Conservation (phyloP, 2,888 invertebrate species). For the Amphimallon solstitiale region DNA sequence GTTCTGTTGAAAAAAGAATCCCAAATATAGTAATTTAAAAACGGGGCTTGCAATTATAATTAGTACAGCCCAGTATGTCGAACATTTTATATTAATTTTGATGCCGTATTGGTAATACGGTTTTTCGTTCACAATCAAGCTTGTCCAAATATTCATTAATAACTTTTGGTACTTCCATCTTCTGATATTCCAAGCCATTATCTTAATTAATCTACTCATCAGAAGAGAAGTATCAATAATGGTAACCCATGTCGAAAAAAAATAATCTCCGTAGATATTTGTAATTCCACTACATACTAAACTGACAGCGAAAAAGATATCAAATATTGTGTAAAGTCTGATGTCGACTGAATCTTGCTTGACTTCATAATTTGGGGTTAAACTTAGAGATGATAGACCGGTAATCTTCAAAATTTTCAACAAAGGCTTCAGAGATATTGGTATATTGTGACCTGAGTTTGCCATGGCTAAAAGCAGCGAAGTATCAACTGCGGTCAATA, state of each 20-base stretch:
- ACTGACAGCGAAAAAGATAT: neutral
- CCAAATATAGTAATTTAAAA: neutral
- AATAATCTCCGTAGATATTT: neutral
- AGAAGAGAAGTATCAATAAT: neutral
- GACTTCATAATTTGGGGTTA: neutral
- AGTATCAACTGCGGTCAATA: neutral
- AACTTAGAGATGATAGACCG: neutral
- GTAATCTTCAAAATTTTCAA: neutral
- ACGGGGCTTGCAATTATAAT: neutral
- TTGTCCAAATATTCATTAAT: slow-evolving; percentile 9
- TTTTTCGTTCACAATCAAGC: slow-evolving; percentile 5
- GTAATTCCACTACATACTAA: neutral
- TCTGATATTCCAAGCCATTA: slow-evolving; percentile 9
- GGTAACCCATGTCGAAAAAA: neutral
- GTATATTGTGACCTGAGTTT: neutral
- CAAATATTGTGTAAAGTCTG: neutral
- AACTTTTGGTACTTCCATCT: neutral
- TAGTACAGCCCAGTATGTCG: neutral
- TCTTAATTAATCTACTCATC: neutral
- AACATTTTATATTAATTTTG: neutral
- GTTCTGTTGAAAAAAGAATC: neutral
- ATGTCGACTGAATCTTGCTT: neutral
- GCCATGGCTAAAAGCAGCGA: neutral
- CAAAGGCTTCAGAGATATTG: slow-evolving; percentile 1
- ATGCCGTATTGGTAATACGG: neutral